Conservation (phyloP, 2,888 invertebrate genomes). For the Monoplex corrugatus region DNA sequence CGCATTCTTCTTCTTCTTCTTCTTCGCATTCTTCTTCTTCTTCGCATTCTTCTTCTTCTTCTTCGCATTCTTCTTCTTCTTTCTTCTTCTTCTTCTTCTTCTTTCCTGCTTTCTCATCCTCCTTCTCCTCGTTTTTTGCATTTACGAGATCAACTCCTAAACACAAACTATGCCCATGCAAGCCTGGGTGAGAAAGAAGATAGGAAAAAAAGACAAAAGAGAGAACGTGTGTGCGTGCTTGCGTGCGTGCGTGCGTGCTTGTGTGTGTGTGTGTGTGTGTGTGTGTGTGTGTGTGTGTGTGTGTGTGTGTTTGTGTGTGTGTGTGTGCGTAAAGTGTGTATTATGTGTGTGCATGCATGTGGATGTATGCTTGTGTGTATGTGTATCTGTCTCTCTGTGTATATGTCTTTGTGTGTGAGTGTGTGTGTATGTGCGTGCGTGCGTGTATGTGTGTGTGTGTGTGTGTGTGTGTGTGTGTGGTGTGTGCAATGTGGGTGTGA, state of each 20-base stretch:
- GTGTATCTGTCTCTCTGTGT: not conserved
- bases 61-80: not conserved
- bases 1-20: too few relatives aligned
- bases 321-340: too few relatives aligned
- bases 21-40: too few relatives aligned
- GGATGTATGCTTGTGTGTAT: not conserved
- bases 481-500: too few relatives aligned
- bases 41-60: too few relatives aligned
- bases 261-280: not conserved
- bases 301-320: too few relatives aligned
- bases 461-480: not conserved
- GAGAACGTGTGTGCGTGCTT: not conserved
- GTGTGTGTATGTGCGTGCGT: not conserved
- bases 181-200: too few relatives aligned
- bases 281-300: not conserved
- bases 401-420: not conserved
- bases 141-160: too few relatives aligned
- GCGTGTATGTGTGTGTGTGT: not conserved
- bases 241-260: not conserved
- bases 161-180: too few relatives aligned
- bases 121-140: too few relatives aligned
- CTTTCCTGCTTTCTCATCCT: not conserved
- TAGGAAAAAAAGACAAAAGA: too few relatives aligned
- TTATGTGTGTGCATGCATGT: too few relatives aligned
- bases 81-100: conserved; percentile 21